These are phyloP conservation scores for Otolemur crassicaudatus DNA, from an alignment of 2,797 vertebrate species.

Conservation along the genomic window DNA sequence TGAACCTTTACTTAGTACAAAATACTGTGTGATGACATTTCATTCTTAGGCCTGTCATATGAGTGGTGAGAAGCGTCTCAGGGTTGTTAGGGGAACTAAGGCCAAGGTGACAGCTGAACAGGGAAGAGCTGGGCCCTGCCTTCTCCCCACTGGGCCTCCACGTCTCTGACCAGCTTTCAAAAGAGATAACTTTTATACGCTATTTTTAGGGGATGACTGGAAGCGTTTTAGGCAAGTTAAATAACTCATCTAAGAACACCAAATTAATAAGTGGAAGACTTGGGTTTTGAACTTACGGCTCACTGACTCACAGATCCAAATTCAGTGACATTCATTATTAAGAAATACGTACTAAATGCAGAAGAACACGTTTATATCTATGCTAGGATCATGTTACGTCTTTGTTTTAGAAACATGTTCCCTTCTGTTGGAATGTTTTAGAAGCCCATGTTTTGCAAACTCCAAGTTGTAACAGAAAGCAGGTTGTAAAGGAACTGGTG, in stretches of 20 bases:
- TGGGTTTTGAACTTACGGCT: neutral
- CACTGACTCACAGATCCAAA: neutral
- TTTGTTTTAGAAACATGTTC: conserved; percentile 77
- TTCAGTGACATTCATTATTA: neutral
- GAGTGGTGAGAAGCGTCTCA: neutral
- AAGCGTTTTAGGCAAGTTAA: neutral
- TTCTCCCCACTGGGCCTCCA: neutral
- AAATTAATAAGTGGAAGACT: neutral
- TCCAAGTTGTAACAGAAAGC: conserved; percentile 73
- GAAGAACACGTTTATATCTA: conserved; percentile 40
- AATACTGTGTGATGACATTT: neutral
- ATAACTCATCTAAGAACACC: neutral
- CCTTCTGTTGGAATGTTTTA: conserved; percentile 72
- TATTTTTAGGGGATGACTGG: neutral
- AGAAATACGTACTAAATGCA: conserved; percentile 27
- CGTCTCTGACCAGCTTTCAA: neutral
- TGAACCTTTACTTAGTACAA: neutral
- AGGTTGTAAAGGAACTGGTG: conserved; percentile 71
- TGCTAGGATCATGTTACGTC: neutral
- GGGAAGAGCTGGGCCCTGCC: neutral
- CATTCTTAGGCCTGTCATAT: neutral
- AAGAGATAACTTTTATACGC: neutral
- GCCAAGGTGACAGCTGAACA: neutral
- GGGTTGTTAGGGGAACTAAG: neutral
- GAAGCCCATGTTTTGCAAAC: conserved; percentile 72